Conservation (phyloP, 1,140 invertebrate genomes). For the Frieseomelitta varia region DNA sequence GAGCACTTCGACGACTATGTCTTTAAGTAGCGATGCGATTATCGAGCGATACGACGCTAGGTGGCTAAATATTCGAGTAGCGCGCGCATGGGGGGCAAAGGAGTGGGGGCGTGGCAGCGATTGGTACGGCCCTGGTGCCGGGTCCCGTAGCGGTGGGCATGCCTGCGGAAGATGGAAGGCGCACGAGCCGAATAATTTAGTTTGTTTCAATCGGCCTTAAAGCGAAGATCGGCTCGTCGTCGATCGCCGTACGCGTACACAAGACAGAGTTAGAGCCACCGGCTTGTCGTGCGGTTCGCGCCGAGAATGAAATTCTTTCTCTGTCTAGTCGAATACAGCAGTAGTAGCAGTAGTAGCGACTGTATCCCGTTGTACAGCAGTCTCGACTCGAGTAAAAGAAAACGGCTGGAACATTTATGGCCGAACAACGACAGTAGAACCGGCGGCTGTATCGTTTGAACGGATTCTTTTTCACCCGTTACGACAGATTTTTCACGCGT, state of each 20-base stretch:
- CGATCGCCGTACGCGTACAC: constrained; percentile 51
- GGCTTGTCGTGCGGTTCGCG: constrained; percentile 56
- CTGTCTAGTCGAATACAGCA: constrained; percentile 36
- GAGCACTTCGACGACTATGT: background rate
- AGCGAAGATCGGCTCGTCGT: constrained; percentile 48
- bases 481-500: constrained; percentile 4
- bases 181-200: constrained; percentile 51
- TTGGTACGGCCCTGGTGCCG: constrained; percentile 35
- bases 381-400: constrained; percentile 41
- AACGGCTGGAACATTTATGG: constrained; percentile 46
- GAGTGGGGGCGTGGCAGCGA: background rate
- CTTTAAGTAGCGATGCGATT: constrained; percentile 25
- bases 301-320: constrained; percentile 68
- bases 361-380: constrained; percentile 15
- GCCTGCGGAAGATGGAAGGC: constrained; percentile 52
- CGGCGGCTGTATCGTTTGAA: constrained; percentile 39
- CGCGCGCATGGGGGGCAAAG: background rate
- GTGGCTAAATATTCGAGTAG: background rate
- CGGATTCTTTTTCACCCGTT: background rate
- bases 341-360: constrained; percentile 42
- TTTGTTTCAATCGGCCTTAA: constrained; percentile 59
- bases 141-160: constrained; percentile 52
- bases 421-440: constrained; percentile 34
- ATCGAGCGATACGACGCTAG: constrained; percentile 25
- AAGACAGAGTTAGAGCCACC: constrained; percentile 45